These are phyloP conservation scores for Catocala fraxini DNA, from an alignment of 2,888 invertebrate genomes.

Conservation along the genomic window DNA sequence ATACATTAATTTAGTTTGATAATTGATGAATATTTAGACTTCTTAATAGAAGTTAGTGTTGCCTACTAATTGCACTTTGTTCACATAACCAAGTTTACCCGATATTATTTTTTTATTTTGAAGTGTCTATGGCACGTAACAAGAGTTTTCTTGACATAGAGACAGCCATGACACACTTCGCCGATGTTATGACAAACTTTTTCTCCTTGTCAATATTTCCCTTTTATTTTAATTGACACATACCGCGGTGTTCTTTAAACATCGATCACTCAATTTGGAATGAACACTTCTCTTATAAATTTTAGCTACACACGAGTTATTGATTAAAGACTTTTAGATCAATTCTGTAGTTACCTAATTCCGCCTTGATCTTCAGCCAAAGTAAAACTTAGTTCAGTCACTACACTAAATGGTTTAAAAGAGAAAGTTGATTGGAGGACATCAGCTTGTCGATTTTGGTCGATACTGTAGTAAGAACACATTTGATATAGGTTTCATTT, in stretches of 20 bases:
- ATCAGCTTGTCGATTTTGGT: slow-evolving; percentile 27
- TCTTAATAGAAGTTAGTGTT: too few relatives aligned
- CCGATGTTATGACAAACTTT: slow-evolving; percentile 7
- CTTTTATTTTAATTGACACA: neutral
- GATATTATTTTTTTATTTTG: neutral
- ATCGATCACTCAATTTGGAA: too few relatives aligned
- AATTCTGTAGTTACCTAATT: slow-evolving; percentile 28
- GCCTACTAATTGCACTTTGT: too few relatives aligned
- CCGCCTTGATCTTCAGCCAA: slow-evolving; percentile 24
- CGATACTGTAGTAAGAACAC: slow-evolving; percentile 26
- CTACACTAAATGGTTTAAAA: slow-evolving; percentile 35
- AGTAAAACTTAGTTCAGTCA: slow-evolving; percentile 35
- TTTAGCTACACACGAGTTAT: too few relatives aligned
- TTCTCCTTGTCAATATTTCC: neutral
- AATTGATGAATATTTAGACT: too few relatives aligned
- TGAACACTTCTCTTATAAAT: too few relatives aligned
- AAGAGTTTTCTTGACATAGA: slow-evolving; percentile 2
- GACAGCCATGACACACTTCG: slow-evolving; percentile 4
- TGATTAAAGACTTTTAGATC: neutral
- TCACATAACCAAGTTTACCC: too few relatives aligned
- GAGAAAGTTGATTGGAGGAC: slow-evolving; percentile 51
- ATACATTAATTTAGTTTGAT: too few relatives aligned
- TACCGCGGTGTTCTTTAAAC: too few relatives aligned
- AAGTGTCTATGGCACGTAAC: neutral
- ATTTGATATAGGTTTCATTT: slow-evolving; percentile 35